These are phyloP conservation scores for Calliopsis andreniformis DNA, from an alignment of 1,140 invertebrate species.

Conservation along the genomic window DNA sequence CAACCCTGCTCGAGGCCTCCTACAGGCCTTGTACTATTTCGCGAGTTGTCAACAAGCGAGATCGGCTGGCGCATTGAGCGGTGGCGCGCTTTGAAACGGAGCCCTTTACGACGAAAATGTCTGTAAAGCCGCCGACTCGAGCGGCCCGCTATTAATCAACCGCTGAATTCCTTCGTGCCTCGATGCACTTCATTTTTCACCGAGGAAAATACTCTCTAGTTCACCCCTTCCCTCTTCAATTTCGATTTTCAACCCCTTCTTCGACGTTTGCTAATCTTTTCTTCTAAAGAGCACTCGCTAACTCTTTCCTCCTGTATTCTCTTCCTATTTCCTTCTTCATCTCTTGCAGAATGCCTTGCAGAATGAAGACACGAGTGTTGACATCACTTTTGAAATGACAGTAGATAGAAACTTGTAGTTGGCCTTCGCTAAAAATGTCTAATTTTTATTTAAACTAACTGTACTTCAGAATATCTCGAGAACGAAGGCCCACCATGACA, in stretches of 20 bases:
- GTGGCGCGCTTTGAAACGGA: slow-evolving; percentile 39
- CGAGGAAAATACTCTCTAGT: slow-evolving; percentile 35
- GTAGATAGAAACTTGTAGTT: too few species aligned
- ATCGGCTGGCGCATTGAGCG: slow-evolving; percentile 12
- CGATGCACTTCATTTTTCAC: slow-evolving; percentile 52
- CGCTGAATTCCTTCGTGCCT: slow-evolving; percentile 32
- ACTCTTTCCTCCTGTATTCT: too few species aligned
- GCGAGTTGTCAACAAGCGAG: slow-evolving; percentile 36
- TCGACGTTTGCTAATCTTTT: not conserved
- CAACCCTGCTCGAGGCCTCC: slow-evolving; percentile 21
- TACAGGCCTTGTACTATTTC: slow-evolving; percentile 25
- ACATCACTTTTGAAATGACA: too few species aligned
- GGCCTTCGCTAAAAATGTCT: too few species aligned
- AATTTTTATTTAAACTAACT: too few species aligned
- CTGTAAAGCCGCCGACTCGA: slow-evolving; percentile 29
- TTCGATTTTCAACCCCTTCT: slow-evolving; percentile 26
- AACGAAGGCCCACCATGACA: too few species aligned
- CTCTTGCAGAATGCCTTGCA: too few species aligned
- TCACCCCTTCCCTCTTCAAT: not conserved
- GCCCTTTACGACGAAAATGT: slow-evolving; percentile 45
- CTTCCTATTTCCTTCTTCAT: too few species aligned
- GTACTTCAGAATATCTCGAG: too few species aligned
- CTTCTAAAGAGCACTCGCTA: too few species aligned
- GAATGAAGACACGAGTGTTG: too few species aligned
- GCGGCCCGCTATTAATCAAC: slow-evolving; percentile 49